Evolutionary conservation across 2,113 vertebrate species (phyloP), one percentile per base, ranked within the genome.

Genomic region (Chunga burmeisteri): DNA sequence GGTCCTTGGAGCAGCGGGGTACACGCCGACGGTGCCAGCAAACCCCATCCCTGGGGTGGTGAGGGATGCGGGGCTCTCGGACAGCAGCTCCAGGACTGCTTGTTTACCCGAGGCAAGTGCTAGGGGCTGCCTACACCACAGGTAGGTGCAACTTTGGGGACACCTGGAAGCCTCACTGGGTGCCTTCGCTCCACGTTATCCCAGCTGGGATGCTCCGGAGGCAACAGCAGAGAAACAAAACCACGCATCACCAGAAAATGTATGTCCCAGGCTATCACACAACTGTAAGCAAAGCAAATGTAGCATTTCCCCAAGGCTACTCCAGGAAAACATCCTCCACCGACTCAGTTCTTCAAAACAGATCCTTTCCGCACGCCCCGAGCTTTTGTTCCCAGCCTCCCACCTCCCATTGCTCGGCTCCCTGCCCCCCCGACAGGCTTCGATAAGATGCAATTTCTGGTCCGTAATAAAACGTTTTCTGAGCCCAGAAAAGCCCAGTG

Each of bases 21-120:
- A 56, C 42, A 11, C 0, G 1, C 17, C 7, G 2, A 2, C 1
- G 2, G 66, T 44, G 74, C 40, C 8, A 2, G 21, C 47, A 75
- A 74, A 82, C 14, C 46, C 56, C 5, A 0, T 15, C 49, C 46
- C 49, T 3, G 0, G 6, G 15, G 18, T 14, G 13, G 1, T 2
- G 26, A 79, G 55, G 72, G 50, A 7, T 7, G 4, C 36, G 0
- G 0, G 30, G 73, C 13, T 40, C 67, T 22, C 1, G 1, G 19
- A 71, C 11, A 53, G 62, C n/a, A 72, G 89, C 71, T 91, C 81
- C 32, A 62, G 25, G 46, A 46, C 40, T 9, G 2, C 1, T 7
- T 8, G 10, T 17, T 18, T 47, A 32, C 49, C 9, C 19, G 17
- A 27, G 25, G 42, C 32, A 40, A 74, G 72, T 25, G 46, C 49